Conservation (phyloP, 2,888 invertebrate genomes). For the Drosophila melanocephala region DNA sequence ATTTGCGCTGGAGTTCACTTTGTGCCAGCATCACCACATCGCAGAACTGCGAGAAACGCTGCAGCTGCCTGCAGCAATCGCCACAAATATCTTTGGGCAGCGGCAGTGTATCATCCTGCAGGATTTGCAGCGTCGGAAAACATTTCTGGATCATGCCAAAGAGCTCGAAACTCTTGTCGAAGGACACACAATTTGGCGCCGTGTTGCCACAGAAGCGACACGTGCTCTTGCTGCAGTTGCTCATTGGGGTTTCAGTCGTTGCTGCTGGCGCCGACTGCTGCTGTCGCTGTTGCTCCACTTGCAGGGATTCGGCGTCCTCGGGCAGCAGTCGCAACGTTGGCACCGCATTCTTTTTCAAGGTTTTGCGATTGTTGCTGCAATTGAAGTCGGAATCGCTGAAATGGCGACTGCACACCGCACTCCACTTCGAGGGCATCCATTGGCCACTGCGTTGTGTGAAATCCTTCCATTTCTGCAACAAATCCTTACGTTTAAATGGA, state of each 20-base stretch:
- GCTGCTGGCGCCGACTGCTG: neutral
- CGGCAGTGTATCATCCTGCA: slow-evolving; percentile 82
- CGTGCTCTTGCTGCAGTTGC: slow-evolving; percentile 57
- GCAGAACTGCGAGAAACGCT: slow-evolving; percentile 83
- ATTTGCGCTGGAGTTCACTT: slow-evolving; percentile 80
- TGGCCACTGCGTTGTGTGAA: slow-evolving; percentile 81
- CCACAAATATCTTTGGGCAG: slow-evolving; percentile 83
- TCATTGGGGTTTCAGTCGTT: slow-evolving; percentile 1
- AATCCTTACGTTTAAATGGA: slow-evolving; percentile 82
- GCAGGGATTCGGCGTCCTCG: slow-evolving; percentile 15
- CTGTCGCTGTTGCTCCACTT: slow-evolving; percentile 45
- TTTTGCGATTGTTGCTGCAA: slow-evolving; percentile 79
- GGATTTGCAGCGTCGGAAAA: slow-evolving; percentile 84
- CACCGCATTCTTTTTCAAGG: slow-evolving; percentile 83
- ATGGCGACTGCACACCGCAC: slow-evolving; percentile 85
- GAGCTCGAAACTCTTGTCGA: slow-evolving; percentile 83
- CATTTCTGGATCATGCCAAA: slow-evolving; percentile 85
- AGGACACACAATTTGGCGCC: slow-evolving; percentile 77
- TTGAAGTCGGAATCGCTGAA: slow-evolving; percentile 83
- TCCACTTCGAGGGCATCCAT: slow-evolving; percentile 85
- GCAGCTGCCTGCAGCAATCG: slow-evolving; percentile 77
- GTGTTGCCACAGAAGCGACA: slow-evolving; percentile 83
- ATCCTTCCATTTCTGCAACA: slow-evolving; percentile 83
- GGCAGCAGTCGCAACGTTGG: slow-evolving; percentile 62
- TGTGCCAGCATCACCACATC: slow-evolving; percentile 84